These are phyloP conservation scores for Mamestra configurata DNA, from an alignment of 1,140 invertebrate species.

Conservation along the genomic window DNA sequence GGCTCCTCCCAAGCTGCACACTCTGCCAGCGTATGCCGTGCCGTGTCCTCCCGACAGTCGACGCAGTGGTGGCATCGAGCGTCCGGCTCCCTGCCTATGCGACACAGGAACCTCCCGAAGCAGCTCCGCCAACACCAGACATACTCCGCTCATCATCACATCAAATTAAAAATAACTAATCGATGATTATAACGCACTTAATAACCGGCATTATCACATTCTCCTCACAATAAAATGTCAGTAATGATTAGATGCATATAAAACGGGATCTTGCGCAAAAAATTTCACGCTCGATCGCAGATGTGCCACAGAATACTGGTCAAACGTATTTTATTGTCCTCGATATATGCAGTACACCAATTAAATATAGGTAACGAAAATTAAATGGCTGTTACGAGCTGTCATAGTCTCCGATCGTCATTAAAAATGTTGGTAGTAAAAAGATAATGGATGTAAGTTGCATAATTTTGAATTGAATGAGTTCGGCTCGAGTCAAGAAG, in stretches of 20 bases:
- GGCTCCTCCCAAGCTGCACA: too few relatives aligned
- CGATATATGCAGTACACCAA: constrained; percentile 28
- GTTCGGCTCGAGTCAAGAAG: constrained; percentile 31
- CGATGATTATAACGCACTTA: constrained; percentile 39
- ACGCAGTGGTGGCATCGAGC: too few relatives aligned
- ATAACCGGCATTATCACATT: constrained; percentile 35
- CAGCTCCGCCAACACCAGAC: too few relatives aligned
- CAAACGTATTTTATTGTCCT: constrained; percentile 15
- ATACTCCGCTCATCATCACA: not conserved
- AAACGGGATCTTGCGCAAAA: constrained; percentile 31
- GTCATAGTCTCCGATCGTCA: constrained; percentile 45
- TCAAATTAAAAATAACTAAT: constrained; percentile 29
- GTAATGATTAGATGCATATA: constrained; percentile 34
- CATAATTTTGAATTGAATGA: constrained; percentile 56
- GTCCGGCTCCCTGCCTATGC: too few relatives aligned
- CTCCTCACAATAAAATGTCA: constrained; percentile 34
- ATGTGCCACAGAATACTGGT: constrained; percentile 13
- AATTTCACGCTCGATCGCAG: constrained; percentile 40
- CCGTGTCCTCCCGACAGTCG: too few relatives aligned
- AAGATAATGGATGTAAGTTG: constrained; percentile 50
- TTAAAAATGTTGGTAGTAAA: constrained; percentile 50
- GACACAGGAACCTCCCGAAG: too few relatives aligned
- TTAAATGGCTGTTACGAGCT: constrained; percentile 41
- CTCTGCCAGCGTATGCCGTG: too few relatives aligned
- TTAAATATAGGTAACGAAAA: constrained; percentile 44